Evolutionary conservation across 1,140 invertebrate genomes (phyloP), one percentile per base, ranked within the genome.

Genomic region (Formica exsecta): DNA sequence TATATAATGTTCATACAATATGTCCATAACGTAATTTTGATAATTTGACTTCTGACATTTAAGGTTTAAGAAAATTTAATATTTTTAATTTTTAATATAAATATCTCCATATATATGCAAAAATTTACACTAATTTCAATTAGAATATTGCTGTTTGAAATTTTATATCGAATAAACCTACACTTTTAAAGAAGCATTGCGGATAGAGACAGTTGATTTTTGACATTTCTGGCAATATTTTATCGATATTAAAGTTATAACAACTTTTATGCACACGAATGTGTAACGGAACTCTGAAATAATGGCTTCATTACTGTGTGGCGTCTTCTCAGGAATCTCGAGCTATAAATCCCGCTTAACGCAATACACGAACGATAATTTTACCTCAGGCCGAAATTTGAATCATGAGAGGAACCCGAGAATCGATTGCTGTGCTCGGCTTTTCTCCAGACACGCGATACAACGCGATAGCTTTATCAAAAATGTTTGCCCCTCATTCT

Each of bases 311-410:
- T 83, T 83, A 83, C 1, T 16, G 22, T 66, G 36, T 66, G 16
- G 38, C 36, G 5, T 62, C 68, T 83, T 54, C n/a, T 74, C 38
- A 44, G 29, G 73, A 48, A 83, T 65, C 32, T 70, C 29, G 36
- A 73, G 16, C 38, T 54, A 81, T 48, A 61, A 83, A 83, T 83
- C 41, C 41, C 54, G 38, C n/a, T 73, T 81, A 73, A 81, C 7
- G 66, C 13, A 73, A 81, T 73, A 73, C 29, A 57, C 25, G 54
- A 62, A 41, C 54, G 25, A 83, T 83, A 73, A 83, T 73, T 83
- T 41, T 29, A 73, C 13, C 38, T 73, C 54, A 25, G 25, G n/a
- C n/a, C 68, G 54, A 83, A 83, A 83, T 74, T 83, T 83, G 79
- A 83, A 83, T 83, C 57, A 83, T 38, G 68, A 83, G 54, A 74